Base-by-base conservation (phyloP, 2,113 vertebrate genomes). In the Cyrtonyx montezumae region DNA sequence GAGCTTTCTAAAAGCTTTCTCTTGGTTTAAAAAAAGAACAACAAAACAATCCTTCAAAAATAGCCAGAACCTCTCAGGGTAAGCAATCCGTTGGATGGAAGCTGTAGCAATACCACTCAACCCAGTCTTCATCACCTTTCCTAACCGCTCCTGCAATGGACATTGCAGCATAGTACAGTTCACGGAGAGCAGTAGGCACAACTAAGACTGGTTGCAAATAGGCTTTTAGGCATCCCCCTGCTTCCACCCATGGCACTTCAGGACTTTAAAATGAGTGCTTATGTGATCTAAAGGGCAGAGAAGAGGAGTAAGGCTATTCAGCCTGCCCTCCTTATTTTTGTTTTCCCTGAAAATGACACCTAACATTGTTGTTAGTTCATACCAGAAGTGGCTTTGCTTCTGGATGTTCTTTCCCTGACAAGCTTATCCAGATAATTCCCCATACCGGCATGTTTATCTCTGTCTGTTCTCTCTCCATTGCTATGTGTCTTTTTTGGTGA, bases 1-100 rank as follows among this genome's bases (percentile, higher is more conserved):
- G 43, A 95, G 83, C 94, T 94, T 96, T 93, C 90, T 95, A 67
- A 95, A 97, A 93, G 45, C 94, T 94, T 88, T 96, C 88, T 94
- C 77, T 66, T 80, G 74, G 46, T 75, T 93, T 87, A 75, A 87
- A 93, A 94, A 69, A 23, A 71, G 75, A 93, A 95, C 30, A 58
- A 58, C 20, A 80, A 93, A 95, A 51, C 63, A 91, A 69, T 92
- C 81, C 78, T 94, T 96, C 87, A 91, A 34, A 93, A 91, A 80
- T 65, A 92, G 82, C 61, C 71, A 58, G 79, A 63, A 68, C 7
- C 4, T 93, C 79, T 87, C 78, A 56, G 34, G 49, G 28, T 86
- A 91, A 86, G 34, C 51, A 62, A 53, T 81, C 73, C 19, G 32
- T 73, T 93, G 43, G 43, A 37, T 43, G 67, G 42, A 63, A 73